Evolutionary conservation across 1,140 invertebrate species (phyloP).

Genomic region (Zaprionus ornatus): DNA sequence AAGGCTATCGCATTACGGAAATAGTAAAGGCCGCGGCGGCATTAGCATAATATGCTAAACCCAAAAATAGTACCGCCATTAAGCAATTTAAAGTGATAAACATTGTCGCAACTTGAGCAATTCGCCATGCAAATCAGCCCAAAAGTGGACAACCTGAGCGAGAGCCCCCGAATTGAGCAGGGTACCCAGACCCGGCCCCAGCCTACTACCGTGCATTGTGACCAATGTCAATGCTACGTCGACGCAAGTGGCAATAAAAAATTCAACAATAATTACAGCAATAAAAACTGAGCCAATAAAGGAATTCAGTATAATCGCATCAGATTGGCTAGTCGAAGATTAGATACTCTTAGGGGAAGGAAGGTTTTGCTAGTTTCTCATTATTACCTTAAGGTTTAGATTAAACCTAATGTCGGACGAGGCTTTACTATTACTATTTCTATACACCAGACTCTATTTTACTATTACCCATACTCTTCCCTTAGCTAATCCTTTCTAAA

Average conservation of each 20-base stretch:
- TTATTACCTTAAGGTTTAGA: too few species aligned
- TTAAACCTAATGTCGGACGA: too few species aligned
- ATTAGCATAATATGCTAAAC: constrained; percentile 61
- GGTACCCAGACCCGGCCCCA: not conserved
- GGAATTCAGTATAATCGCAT: constrained; percentile 11
- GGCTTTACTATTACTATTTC: too few species aligned
- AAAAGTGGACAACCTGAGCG: constrained; percentile 1
- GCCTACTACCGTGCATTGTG: constrained; percentile 15
- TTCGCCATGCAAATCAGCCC: constrained; percentile 36
- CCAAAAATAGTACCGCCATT: constrained; percentile 65
- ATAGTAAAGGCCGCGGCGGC: constrained; percentile 17
- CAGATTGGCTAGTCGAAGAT: constrained; percentile 3
- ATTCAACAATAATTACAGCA: constrained; percentile 77
- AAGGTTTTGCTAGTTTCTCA: not conserved
- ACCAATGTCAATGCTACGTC: constrained; percentile 71
- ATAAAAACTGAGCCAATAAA: constrained; percentile 65
- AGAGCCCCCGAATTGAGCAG: not conserved
- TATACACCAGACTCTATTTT: too few species aligned
- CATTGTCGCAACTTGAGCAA: constrained; percentile 36
- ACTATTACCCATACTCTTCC: not conserved
- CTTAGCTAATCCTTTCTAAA: not conserved
- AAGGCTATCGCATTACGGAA: constrained; percentile 42
- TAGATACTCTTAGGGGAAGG: constrained; percentile 10
- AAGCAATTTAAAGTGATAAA: constrained; percentile 71
- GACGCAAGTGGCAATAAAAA: constrained; percentile 72